phyloP scores from a whole-genome alignment of 2,113 vertebrate species.

The Progne subis region DNA sequence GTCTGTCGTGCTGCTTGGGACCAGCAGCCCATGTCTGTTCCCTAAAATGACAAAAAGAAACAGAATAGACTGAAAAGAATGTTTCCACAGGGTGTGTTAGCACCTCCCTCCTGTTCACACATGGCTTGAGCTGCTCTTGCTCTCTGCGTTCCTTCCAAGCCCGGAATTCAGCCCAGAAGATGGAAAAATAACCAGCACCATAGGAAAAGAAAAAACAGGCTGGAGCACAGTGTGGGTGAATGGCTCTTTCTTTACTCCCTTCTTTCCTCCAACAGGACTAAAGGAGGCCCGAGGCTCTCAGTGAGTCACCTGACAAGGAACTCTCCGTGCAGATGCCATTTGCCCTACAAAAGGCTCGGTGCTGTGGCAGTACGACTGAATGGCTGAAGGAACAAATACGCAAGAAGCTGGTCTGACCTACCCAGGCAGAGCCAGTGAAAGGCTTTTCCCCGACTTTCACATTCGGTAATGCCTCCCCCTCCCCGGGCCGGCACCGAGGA shows the following conservation, averaged over 20 bases:
- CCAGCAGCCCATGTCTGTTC: slow-evolving; percentile 91
- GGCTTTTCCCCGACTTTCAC: background rate
- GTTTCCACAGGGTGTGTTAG: background rate
- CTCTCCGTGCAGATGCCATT: rapidly evolving
- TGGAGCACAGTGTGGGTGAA: background rate
- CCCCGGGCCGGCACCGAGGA: background rate
- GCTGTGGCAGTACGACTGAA: rapidly evolving
- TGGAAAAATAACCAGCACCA: background rate
- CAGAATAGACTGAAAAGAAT: too few species aligned
- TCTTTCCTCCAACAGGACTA: background rate
- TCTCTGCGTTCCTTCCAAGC: background rate
- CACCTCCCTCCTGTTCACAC: background rate
- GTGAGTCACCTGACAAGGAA: background rate
- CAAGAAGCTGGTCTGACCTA: background rate
- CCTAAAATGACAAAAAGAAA: slow-evolving; percentile 67
- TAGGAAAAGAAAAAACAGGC: background rate
- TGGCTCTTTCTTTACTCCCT: too few species aligned
- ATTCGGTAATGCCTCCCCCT: too few species aligned
- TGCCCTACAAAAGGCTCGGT: rapidly evolving
- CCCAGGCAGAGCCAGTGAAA: background rate
- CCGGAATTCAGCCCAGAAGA: background rate
- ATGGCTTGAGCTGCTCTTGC: background rate
- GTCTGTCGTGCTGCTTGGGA: slow-evolving; percentile 94
- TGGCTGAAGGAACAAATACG: background rate
- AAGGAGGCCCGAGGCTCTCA: background rate